Base-by-base conservation (phyloP, 92 coral and sea anemone species). In the Umimayanthus chanpuru region DNA sequence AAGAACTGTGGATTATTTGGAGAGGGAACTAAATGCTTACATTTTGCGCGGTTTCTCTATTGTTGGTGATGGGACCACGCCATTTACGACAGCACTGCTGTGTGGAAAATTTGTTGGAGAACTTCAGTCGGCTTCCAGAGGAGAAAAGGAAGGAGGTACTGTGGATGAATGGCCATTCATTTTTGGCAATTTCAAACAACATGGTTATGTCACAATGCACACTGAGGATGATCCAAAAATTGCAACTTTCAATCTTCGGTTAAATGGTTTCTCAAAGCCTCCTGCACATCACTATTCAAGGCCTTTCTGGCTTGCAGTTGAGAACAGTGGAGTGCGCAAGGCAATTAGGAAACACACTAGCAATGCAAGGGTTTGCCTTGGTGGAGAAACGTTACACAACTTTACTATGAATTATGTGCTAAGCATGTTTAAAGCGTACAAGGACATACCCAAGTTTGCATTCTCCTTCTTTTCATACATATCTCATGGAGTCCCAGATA, bases 51-150 rank as follows among this genome's bases (percentile, higher is more conserved):
- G 97, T 7, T 94, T 92, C 56, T 90, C 97, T 79, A 91, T 91
- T 21, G 91, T 92, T 56, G 97, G 97, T 1, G 97, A 94, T 91
- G 97, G 97, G 2, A 94, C 97, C 5, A 92, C 97, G 0, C 95
- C 97, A 2, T 92, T 93, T 66, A 77, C 88, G 15, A 90, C 97
- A 2, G 97, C 97, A 30, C 39, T 94, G 76, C 68, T 94, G 28
- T 90, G 95, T 83, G 97, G 94, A 38, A 94, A 90, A 80, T 89
- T 89, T 70, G 89, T 94, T 21, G 39, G 88, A 32, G 94, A 92
- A 72, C 85, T 92, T 73, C 75, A 84, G 5, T 28, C 20, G 5
- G 89, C 80, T 25, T 14, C 88, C 6, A 39, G 67, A 47, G 36
- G 74, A 71, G 36, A 36, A 47, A 73, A 68, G 12, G 87, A 58